Evolutionary conservation across 2,888 invertebrate genomes (phyloP), one percentile per base, ranked within the genome.

Genomic region (Temnothorax ravouxi): DNA sequence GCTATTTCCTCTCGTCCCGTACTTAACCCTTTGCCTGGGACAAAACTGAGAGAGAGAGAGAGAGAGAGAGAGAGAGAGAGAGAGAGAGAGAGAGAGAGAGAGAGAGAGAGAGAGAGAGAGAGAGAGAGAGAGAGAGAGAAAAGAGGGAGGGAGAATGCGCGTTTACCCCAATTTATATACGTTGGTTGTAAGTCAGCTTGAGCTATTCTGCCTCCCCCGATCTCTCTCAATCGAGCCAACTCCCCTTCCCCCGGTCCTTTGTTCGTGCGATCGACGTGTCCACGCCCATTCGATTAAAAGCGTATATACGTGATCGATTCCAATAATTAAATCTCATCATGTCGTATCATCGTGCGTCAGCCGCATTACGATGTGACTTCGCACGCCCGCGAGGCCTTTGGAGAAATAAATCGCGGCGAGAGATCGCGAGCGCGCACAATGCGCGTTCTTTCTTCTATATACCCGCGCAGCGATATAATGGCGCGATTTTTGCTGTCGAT

Each of bases 251-350:
- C 72, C 44, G 74, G 9, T 59, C 59, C 88, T 90, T 92, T 91
- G 89, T 92, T 82, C 86, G 81, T 21, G 67, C 84, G 85, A 83
- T 88, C 86, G 88, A 88, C 86, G 86, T 72, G 87, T 84, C 86
- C 88, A 91, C 92, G 91, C 91, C 93, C 92, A 90, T 80, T 75
- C 92, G 92, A 93, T 93, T 92, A 92, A 92, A 90, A 88, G 89
- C 88, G 89, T 91, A 91, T 83, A 79, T 72, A 74, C 75, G 84
- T 89, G 88, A 92, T 93, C 91, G 92, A 93, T 93, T 86, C 87
- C 81, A 91, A 93, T 94, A 93, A 94, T 93, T 92, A 93, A 93
- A 93, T 91, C 88, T 87, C 89, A 80, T 80, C 90, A 89, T 87
- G 85, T 88, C 87, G 83, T 79, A 81, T 83, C 74, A 82, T 76